Evolutionary conservation across 2,113 vertebrate species (phyloP).

Genomic region (Callospermophilus lateralis): DNA sequence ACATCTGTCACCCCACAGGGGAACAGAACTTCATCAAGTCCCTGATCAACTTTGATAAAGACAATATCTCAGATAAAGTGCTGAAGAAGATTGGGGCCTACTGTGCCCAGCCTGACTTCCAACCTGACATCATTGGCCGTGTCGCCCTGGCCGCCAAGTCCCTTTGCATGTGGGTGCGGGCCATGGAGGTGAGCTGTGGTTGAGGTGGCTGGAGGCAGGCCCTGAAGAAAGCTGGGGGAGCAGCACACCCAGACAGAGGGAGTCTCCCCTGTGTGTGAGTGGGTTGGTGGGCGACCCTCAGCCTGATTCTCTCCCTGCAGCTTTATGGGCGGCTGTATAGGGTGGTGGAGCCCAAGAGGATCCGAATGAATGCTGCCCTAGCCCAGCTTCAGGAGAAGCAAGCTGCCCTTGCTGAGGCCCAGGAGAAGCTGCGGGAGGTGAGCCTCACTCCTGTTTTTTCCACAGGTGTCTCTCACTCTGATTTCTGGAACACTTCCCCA

Average conservation of each 20-base stretch:
- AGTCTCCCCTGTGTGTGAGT: fast-evolving
- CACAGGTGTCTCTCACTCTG: fast-evolving
- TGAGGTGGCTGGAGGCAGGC: fast-evolving
- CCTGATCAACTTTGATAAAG: constrained; percentile 94
- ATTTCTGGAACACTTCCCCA: background rate
- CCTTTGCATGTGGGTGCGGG: constrained; percentile 96
- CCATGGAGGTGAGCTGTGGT: constrained; percentile 91
- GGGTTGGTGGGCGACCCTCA: background rate
- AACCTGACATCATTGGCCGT: constrained; percentile 93
- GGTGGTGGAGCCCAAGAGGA: constrained; percentile 93
- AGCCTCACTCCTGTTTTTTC: background rate
- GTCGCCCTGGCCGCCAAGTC: constrained; percentile 94
- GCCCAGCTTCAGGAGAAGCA: constrained; percentile 93
- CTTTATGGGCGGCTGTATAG: constrained; percentile 91
- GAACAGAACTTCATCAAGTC: constrained; percentile 95
- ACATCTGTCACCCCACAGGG: constrained; percentile 83
- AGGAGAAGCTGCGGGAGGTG: constrained; percentile 92
- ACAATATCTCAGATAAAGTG: constrained; percentile 94
- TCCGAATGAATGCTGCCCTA: constrained; percentile 87
- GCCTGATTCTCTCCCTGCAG: constrained; percentile 79
- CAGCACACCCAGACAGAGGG: background rate
- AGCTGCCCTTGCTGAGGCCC: constrained; percentile 90
- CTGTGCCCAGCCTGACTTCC: constrained; percentile 92
- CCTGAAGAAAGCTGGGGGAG: background rate
- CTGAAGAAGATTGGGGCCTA: constrained; percentile 92